Base-by-base conservation (phyloP, 1,140 invertebrate genomes). In the Polyergus mexicanus region DNA sequence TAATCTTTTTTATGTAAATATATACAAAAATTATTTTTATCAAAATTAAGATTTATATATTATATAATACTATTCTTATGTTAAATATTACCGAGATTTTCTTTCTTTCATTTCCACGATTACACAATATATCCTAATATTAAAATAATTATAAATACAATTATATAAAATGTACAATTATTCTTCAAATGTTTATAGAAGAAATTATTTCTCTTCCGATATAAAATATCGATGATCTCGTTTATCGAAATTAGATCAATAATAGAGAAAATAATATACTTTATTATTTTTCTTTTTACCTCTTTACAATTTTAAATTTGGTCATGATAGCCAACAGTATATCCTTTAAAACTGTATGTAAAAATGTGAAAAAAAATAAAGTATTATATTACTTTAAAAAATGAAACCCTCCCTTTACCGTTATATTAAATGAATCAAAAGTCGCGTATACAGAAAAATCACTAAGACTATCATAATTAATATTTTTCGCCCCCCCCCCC, bases 141-240 rank as follows among this genome's bases (percentile, higher is more conserved):
- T 16, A 32, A 75, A 3, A 32, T 32, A 32, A 58, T 58, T 60
- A 75, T 32, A 75, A 32, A 25, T 22, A 47, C 22, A 65, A 35
- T 65, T 35, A 63, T 62, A 62, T 35, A 77, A 65, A 16, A 47
- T 22, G 19, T 10, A 25, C n/a, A 44, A n/a, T n/a, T n/a, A 28
- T 28, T 22, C 16, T 44, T 32, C n/a, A 41, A 41, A 62, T 25
- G 8, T 63, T 65, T 3, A 19, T 19, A n/a, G 28, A 32, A 47
- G 7, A 51, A 77, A 77, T 25, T 60, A 11, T 75, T 13, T 75
- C 28, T 47, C 16, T 41, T n/a, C n/a, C n/a, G n/a, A n/a, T n/a
- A n/a, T n/a, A n/a, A n/a, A n/a, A n/a, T n/a, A n/a, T n/a, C n/a
- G n/a, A n/a, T 65, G 11, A 65, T 7, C 22, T 4, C 0, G n/a